Base-by-base conservation (phyloP, 2,113 vertebrate genomes). In the Erythrocercus mccallii region DNA sequence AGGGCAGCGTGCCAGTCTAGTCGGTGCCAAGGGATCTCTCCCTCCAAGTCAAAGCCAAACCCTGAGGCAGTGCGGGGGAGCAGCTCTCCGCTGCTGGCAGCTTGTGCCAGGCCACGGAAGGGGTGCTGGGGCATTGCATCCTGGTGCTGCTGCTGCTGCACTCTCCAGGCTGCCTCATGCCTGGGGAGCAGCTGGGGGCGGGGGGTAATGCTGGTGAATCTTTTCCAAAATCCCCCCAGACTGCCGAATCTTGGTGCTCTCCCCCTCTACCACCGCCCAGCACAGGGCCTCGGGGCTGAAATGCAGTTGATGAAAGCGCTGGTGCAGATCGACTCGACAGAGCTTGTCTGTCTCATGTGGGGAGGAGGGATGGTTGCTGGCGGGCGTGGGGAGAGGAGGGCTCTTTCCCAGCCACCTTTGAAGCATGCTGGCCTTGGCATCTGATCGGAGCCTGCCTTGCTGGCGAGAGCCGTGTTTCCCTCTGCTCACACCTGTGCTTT, bases 401-500 rank as follows among this genome's bases (percentile, higher is more conserved):
- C 72, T 91, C 69, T 62, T 72, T 93, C 87, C 50, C 40, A 62
- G 64, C 54, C 1, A 0, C 9, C 8, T 77, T 77, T 47, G 81
- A 58, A 86, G 61, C 72, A 3, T 18, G 15, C 62, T 88, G 78
- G 72, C 85, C 76, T 77, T 62, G 78, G 76, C 44, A 84, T 45
- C 76, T 60, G 81, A 24, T 50, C 3, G 6, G 37, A 81, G 69
- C 88, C 90, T 1, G 28, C 81, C 69, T 92, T 0, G 9, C 74
- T 88, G 13, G 54, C 8, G 5, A 81, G 64, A 78, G 76, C 65
- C 1, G 48, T 24, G 22, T 84, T 94, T 31, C 20, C 11, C 71
- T 81, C 28, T 78, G 47, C 94, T 97, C 72, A 96, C 73, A 91
- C n/a, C 35, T 93, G 71, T 74, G 56, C 50, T 86, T 95, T 85